These are phyloP conservation scores for Psephotus haematonotus DNA, from an alignment of 2,113 vertebrate genomes.

Conservation along the genomic window DNA sequence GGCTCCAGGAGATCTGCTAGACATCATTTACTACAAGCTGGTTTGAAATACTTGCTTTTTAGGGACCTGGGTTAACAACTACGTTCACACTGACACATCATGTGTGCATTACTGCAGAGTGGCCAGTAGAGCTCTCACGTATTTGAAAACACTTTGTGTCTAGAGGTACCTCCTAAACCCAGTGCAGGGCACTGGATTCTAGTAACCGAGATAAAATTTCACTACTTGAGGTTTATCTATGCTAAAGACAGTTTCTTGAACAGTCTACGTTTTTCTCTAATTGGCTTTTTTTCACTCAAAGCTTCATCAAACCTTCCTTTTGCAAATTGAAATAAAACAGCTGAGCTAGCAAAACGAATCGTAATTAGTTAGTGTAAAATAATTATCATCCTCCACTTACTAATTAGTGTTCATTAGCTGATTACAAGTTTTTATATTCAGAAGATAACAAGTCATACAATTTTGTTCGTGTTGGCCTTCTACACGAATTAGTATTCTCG, in stretches of 20 bases:
- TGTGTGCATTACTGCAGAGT: not conserved
- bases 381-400: not conserved
- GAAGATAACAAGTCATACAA: not conserved
- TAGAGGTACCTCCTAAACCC: not conserved
- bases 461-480: not conserved
- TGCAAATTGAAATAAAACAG: not conserved
- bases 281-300: not conserved
- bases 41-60: not conserved
- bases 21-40: not conserved
- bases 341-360: not conserved
- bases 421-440: not conserved
- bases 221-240: not conserved
- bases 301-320: not conserved
- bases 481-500: not conserved
- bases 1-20: not conserved
- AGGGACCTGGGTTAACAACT: not conserved
- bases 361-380: not conserved
- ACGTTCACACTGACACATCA: fast-evolving
- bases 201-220: not conserved
- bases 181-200: not conserved
- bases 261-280: not conserved
- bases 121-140: fast-evolving
- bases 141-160: not conserved
- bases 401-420: slow-evolving; percentile 20
- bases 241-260: not conserved